Conservation (phyloP, 35 echinoderm and acorn worm species). For the Apostichopus parvimensis region DNA sequence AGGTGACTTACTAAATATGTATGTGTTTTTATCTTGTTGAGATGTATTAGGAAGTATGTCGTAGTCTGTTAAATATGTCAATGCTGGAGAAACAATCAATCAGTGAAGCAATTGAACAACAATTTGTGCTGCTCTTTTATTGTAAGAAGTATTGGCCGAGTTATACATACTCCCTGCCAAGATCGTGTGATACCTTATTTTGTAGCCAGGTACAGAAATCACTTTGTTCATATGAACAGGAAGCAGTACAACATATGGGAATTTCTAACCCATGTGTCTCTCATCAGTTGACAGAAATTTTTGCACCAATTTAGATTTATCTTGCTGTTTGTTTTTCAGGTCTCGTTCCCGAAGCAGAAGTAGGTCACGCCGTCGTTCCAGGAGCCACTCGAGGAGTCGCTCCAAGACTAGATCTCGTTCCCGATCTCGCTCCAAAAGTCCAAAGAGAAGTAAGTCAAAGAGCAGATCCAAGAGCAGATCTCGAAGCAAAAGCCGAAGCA, state of each 20-base stretch:
- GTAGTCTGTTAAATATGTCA: no score
- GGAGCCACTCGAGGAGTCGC: constrained; percentile 39
- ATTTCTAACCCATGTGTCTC: not conserved
- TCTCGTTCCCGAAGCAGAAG: constrained; percentile 47
- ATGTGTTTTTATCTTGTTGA: no score
- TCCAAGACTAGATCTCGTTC: constrained; percentile 64
- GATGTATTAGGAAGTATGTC: no score
- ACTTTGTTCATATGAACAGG: not conserved
- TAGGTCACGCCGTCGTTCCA: constrained; percentile 65
- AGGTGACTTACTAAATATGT: no score
- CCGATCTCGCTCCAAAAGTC: constrained; percentile 62
- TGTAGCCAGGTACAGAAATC: no score
- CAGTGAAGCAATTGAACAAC: no score
- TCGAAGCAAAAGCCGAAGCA: constrained; percentile 67
- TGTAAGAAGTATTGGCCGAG: no score
- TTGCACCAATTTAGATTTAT: not conserved
- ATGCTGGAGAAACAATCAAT: no score
- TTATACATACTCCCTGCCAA: no score
- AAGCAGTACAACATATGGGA: not conserved
- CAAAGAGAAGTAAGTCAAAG: constrained; percentile 56
- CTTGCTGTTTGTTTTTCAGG: constrained; percentile 3
- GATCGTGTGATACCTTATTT: no score
- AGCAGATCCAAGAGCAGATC: constrained; percentile 74
- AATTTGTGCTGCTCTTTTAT: no score
- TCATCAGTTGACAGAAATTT: not conserved